Conservation (phyloP, 1,140 invertebrate species). For the Diuraphis noxia region DNA sequence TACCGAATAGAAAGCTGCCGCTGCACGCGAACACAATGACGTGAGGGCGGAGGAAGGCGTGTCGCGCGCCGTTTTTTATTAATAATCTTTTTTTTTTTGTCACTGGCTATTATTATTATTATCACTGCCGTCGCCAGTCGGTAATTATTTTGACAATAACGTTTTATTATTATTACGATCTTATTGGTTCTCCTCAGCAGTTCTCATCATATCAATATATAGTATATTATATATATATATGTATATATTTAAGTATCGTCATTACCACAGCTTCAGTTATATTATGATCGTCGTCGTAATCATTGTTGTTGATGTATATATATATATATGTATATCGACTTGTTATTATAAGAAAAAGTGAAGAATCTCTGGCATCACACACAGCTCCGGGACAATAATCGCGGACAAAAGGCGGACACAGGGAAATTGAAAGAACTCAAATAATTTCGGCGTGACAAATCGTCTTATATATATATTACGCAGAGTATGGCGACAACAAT, state of each 20-base stretch:
- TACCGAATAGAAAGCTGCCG: slow-evolving; percentile 28
- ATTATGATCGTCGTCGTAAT: neutral
- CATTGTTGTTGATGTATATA: neutral
- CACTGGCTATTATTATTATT: neutral
- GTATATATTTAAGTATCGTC: neutral
- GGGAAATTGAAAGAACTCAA: neutral
- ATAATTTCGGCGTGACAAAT: slow-evolving; percentile 1
- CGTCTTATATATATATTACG: neutral
- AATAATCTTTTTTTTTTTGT: neutral
- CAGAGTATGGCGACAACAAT: neutral
- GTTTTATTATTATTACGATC: neutral
- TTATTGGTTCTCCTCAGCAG: neutral
- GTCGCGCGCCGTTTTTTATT: neutral
- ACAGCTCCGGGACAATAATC: neutral
- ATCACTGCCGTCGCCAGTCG: neutral
- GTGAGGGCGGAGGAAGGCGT: slow-evolving; percentile 18
- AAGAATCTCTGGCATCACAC: neutral
- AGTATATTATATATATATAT: no score
- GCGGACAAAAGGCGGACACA: neutral
- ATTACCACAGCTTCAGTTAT: neutral
- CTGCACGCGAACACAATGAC: neutral
- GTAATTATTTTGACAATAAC: neutral
- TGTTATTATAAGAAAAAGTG: neutral
- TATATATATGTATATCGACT: neutral
- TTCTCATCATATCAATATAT: neutral